Evolutionary conservation across 2,888 invertebrate species (phyloP).

Genomic region (Sylvicola cinctus): DNA sequence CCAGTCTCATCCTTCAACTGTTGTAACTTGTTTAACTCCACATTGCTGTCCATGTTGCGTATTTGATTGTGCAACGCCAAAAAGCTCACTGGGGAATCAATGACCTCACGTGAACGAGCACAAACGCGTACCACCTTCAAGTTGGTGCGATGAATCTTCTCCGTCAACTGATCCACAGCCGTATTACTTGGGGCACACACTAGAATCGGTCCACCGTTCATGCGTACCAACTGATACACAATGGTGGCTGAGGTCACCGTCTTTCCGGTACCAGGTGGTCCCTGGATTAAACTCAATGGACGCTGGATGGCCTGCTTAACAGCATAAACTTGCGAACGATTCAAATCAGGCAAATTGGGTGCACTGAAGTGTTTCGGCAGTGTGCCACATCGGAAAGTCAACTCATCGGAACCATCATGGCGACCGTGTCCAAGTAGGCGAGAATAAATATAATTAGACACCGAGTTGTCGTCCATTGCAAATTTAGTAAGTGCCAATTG

Average conservation of each 20-base stretch:
- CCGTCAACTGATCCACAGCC: constrained; percentile 96
- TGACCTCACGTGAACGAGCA: constrained; percentile 94
- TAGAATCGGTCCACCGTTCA: constrained; percentile 82
- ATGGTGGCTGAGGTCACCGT: constrained; percentile 99
- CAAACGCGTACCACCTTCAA: constrained; percentile 84
- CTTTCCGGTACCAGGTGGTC: constrained; percentile 86
- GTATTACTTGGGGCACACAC: constrained; percentile 99
- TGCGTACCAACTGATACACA: constrained; percentile 91
- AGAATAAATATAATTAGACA: constrained; percentile 95
- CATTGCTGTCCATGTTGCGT: constrained; percentile 78
- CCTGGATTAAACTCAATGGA: constrained; percentile 92
- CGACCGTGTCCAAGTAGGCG: constrained; percentile 86
- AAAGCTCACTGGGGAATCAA: constrained; percentile 94
- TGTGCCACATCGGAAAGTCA: constrained; percentile 63
- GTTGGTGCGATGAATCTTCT: constrained; percentile 95
- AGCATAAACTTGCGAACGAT: constrained; percentile 93
- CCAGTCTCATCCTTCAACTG: constrained; percentile 97
- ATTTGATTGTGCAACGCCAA: constrained; percentile 95
- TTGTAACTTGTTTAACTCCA: constrained; percentile 86
- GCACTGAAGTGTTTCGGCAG: constrained; percentile 94
- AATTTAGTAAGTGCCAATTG: constrained; percentile 84
- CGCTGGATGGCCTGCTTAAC: constrained; percentile 95
- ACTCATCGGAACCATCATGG: constrained; percentile 88
- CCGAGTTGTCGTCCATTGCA: constrained; percentile 89
- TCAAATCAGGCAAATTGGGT: constrained; percentile 91